Conservation (phyloP, 2,888 invertebrate genomes). For the Thecocarcelia acutangulata region DNA sequence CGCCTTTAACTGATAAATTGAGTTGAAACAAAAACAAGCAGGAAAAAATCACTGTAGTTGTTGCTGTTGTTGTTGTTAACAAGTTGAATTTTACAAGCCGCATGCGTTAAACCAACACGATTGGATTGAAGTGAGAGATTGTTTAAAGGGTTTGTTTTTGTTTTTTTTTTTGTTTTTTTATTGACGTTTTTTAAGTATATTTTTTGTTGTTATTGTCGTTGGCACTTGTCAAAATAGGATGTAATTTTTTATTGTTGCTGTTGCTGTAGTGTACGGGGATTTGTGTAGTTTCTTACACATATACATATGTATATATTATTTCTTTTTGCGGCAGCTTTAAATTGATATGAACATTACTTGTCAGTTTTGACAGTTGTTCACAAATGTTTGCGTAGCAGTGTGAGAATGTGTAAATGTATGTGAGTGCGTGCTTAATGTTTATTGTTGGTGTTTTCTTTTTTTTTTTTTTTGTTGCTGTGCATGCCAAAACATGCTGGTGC, state of each 20-base stretch:
- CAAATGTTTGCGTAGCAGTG: conserved; percentile 2
- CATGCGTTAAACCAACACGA: conserved; percentile 61
- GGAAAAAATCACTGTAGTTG: conserved; percentile 11
- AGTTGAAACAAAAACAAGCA: conserved; percentile 5
- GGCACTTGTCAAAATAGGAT: conserved; percentile 43
- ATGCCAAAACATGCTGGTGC: conserved; percentile 48
- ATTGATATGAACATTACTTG: conserved; percentile 61
- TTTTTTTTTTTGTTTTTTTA: background rate
- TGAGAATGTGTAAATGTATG: background rate
- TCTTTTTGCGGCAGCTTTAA: conserved; percentile 15
- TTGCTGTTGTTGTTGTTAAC: conserved; percentile 22
- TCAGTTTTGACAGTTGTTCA: conserved; percentile 62
- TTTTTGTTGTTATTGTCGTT: conserved; percentile 15
- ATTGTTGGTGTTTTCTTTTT: background rate
- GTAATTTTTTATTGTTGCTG: conserved; percentile 19
- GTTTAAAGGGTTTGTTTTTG: conserved; percentile 13
- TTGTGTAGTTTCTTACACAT: background rate
- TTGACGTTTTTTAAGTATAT: conserved; percentile 17
- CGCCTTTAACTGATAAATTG: conserved; percentile 37
- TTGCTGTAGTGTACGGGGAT: background rate
- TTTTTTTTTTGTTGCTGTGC: conserved; percentile 5
- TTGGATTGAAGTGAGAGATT: conserved; percentile 30
- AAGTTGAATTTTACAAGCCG: conserved; percentile 45
- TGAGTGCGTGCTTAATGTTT: background rate
- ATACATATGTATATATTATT: background rate